phyloP scores from a whole-genome alignment of 92 coral and sea anemone genomes.

The Anthopleura xanthogrammica region DNA sequence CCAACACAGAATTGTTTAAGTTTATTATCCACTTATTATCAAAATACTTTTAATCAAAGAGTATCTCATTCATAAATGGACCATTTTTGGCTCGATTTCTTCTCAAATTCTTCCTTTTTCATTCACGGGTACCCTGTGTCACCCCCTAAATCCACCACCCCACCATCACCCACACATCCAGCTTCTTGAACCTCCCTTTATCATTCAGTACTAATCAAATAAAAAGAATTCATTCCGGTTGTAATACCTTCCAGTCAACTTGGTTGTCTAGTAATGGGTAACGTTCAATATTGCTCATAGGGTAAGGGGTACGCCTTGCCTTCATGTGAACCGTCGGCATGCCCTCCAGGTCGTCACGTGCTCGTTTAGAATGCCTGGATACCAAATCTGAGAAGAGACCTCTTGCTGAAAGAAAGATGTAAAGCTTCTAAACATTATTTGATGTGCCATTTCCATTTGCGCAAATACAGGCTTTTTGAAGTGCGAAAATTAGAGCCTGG shows the following conservation, averaged over 20 bases:
- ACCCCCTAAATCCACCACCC: too few species aligned
- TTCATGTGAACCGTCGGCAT: conserved; percentile 22
- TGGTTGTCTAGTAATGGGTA: conserved; percentile 64
- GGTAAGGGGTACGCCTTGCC: conserved; percentile 74
- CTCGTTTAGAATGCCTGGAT: conserved; percentile 14
- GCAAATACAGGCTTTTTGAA: too few species aligned
- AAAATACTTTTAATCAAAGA: too few species aligned
- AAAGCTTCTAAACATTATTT: background rate
- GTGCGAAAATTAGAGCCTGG: too few species aligned
- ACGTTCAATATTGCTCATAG: conserved; percentile 65
- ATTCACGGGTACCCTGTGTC: too few species aligned
- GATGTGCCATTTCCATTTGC: too few species aligned
- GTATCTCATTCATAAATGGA: too few species aligned
- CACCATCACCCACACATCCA: too few species aligned
- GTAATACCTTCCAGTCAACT: conserved; percentile 48
- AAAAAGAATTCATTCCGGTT: too few species aligned
- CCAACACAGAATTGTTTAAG: background rate
- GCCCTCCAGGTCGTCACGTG: conserved; percentile 12
- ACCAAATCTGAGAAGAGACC: background rate
- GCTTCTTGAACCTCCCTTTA: too few species aligned
- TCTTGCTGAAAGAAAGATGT: background rate
- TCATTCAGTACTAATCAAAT: too few species aligned
- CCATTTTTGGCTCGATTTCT: too few species aligned
- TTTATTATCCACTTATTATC: background rate
- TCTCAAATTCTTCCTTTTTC: background rate